Evolutionary conservation across 1,140 invertebrate genomes (phyloP).

Genomic region (Laupala kohalensis): DNA sequence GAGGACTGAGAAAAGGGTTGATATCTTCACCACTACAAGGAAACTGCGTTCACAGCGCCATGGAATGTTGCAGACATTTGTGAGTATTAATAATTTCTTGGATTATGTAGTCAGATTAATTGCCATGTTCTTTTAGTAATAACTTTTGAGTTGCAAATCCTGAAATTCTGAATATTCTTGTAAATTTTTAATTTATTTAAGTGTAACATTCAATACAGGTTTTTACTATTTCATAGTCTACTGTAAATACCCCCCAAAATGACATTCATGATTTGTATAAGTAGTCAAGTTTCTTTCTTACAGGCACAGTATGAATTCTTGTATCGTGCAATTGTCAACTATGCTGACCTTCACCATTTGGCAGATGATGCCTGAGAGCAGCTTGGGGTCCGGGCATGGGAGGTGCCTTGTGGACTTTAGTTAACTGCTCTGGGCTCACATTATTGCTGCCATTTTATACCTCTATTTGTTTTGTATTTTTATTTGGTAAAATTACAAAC

Average conservation of each 20-base stretch:
- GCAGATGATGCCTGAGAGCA: conserved; percentile 22
- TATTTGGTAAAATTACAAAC: neutral
- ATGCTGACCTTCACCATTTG: conserved; percentile 70
- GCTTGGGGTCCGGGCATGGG: neutral
- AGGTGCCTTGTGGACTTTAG: neutral
- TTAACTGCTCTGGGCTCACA: neutral
- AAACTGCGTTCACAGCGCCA: conserved; percentile 73
- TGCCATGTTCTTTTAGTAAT: too few species aligned
- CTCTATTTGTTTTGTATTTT: neutral
- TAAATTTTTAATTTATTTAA: too few species aligned
- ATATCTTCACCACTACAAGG: conserved; percentile 69
- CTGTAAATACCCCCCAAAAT: too few species aligned
- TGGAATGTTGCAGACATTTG: conserved; percentile 68
- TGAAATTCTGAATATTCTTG: too few species aligned
- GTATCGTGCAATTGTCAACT: conserved; percentile 78
- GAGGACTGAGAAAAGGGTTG: conserved; percentile 64
- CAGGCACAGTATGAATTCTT: conserved; percentile 86
- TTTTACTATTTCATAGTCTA: too few species aligned
- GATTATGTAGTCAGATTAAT: too few species aligned
- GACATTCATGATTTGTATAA: too few species aligned
- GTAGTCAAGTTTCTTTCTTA: too few species aligned
- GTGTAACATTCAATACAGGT: too few species aligned
- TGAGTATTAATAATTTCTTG: conserved; percentile 39
- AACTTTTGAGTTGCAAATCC: too few species aligned
- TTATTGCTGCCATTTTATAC: neutral